phyloP scores from a whole-genome alignment of 2,797 vertebrate species.

The Micrastur ruficollis region DNA sequence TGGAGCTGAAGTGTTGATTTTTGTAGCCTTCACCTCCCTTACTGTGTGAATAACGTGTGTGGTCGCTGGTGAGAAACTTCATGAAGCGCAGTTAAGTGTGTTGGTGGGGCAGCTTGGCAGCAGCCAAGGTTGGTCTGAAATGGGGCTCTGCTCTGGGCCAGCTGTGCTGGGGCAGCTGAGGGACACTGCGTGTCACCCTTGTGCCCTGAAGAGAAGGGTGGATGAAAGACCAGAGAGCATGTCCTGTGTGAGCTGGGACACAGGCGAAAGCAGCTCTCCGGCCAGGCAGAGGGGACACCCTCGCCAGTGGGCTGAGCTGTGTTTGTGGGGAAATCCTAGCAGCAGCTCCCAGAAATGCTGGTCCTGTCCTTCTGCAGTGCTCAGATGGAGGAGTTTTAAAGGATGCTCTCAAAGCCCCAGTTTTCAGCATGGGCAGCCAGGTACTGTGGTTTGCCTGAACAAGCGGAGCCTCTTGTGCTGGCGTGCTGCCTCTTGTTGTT shows the following conservation, averaged over 20 bases:
- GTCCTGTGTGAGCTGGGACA: neutral
- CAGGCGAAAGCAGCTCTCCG: neutral
- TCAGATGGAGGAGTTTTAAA: neutral
- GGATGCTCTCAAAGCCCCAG: neutral
- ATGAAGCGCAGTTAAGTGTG: neutral
- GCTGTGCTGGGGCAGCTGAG: neutral
- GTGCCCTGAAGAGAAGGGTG: neutral
- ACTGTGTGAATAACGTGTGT: neutral
- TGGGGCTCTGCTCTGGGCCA: neutral
- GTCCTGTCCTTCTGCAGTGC: rapidly evolving
- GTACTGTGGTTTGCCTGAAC: neutral
- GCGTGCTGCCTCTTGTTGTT: constrained; percentile 21
- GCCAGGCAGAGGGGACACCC: too few relatives aligned
- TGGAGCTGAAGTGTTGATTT: neutral
- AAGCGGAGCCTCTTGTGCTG: neutral
- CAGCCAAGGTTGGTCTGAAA: neutral
- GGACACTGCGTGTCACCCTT: neutral
- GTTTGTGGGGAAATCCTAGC: neutral
- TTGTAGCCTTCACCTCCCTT: neutral
- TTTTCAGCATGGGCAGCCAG: neutral
- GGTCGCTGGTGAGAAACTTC: neutral
- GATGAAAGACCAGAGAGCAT: neutral
- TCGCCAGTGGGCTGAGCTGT: neutral
- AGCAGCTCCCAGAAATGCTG: neutral
- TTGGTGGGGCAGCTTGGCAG: neutral